These are phyloP conservation scores for Cydia splendana DNA, from an alignment of 1,140 invertebrate genomes.

Conservation along the genomic window DNA sequence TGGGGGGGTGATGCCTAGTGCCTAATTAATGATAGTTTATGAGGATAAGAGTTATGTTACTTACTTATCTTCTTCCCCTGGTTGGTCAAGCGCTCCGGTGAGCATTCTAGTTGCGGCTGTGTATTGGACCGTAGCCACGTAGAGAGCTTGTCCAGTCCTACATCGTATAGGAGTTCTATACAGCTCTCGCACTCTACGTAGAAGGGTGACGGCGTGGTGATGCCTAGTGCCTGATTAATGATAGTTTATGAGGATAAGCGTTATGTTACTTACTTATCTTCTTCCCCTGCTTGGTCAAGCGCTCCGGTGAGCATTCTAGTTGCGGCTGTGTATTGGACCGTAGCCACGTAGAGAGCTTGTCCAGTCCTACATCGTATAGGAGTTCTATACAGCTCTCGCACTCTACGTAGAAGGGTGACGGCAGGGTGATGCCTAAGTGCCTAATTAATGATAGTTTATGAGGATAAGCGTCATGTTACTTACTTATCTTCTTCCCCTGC, in stretches of 20 bases:
- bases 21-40: too few species aligned
- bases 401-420: slow-evolving; percentile 77
- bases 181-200: slow-evolving; percentile 78
- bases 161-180: slow-evolving; percentile 71
- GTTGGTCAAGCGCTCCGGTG: slow-evolving; percentile 66
- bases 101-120: slow-evolving; percentile 66
- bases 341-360: slow-evolving; percentile 70
- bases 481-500: slow-evolving; percentile 60
- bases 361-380: slow-evolving; percentile 71
- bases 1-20: slow-evolving; percentile 55
- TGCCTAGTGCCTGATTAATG: slow-evolving; percentile 55
- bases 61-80: slow-evolving; percentile 64
- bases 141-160: slow-evolving; percentile 69
- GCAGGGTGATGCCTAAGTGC: slow-evolving; percentile 64
- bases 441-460: slow-evolving; percentile 39
- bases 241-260: too few species aligned
- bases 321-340: slow-evolving; percentile 70
- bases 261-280: slow-evolving; percentile 56
- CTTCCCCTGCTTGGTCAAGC: slow-evolving; percentile 62
- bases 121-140: slow-evolving; percentile 71
- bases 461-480: slow-evolving; percentile 35
- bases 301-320: slow-evolving; percentile 64
- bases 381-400: slow-evolving; percentile 77
- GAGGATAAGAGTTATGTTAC: slow-evolving; percentile 30
- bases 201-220: slow-evolving; percentile 73